These are phyloP conservation scores for Cisticola juncidis DNA, from an alignment of 2,113 vertebrate species.

Conservation along the genomic window DNA sequence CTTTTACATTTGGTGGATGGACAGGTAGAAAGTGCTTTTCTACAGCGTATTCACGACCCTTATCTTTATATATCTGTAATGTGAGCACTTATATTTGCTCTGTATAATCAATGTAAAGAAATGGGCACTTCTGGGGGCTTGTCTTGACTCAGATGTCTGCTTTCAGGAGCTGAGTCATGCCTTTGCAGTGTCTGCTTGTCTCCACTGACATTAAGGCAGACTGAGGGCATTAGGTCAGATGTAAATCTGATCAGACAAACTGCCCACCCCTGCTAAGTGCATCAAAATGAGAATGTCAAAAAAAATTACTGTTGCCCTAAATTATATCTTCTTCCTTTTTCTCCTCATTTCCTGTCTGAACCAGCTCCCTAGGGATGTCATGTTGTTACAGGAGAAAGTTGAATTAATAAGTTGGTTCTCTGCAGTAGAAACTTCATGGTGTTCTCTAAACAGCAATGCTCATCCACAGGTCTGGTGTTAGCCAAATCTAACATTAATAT, in stretches of 20 bases:
- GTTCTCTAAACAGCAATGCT: neutral
- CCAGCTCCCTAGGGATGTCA: neutral
- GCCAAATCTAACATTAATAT: no score
- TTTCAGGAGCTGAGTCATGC: neutral
- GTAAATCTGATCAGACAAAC: neutral
- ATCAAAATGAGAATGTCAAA: neutral
- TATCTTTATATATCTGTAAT: neutral
- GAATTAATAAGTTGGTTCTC: neutral
- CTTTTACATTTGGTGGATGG: neutral
- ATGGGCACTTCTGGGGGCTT: neutral
- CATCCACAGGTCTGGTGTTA: neutral
- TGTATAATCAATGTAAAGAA: neutral
- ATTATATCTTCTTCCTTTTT: neutral
- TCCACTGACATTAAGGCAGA: neutral
- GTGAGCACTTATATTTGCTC: neutral
- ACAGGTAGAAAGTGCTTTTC: neutral
- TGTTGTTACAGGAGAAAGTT: neutral
- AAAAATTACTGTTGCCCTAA: neutral
- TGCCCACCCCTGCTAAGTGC: neutral
- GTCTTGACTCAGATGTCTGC: neutral
- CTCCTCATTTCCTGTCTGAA: neutral
- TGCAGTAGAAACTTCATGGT: accelerated
- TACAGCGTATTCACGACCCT: neutral
- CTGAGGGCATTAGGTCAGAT: neutral
- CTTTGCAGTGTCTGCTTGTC: neutral